phyloP scores from a whole-genome alignment of 2,113 vertebrate genomes.

The Puffinus mauretanicus region DNA sequence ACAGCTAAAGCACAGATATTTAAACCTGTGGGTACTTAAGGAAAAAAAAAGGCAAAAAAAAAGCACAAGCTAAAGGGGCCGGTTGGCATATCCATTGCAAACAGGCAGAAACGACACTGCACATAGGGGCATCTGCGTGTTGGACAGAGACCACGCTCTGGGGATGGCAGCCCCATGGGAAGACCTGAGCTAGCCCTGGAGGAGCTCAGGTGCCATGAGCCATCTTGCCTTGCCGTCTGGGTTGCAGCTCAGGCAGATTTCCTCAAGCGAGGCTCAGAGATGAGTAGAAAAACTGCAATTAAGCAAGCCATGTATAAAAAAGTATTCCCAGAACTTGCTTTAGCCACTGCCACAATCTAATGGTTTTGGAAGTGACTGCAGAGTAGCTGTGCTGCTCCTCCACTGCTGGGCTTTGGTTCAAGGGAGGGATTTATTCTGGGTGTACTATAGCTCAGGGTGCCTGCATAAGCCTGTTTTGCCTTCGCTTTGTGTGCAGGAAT shows the following conservation, averaged over 20 bases:
- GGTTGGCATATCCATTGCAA: background rate
- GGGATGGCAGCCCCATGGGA: background rate
- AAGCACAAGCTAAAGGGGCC: background rate
- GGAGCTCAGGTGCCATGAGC: background rate
- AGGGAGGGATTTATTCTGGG: background rate
- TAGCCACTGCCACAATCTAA: background rate
- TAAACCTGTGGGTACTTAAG: background rate
- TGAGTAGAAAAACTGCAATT: background rate
- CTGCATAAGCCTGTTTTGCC: background rate
- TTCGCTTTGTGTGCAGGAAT: background rate
- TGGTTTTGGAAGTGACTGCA: background rate
- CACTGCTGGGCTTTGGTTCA: background rate
- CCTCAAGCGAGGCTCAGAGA: background rate
- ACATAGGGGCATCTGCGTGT: rapidly evolving
- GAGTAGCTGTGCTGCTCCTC: background rate
- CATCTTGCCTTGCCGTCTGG: background rate
- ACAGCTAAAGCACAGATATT: background rate
- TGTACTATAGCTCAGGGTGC: background rate
- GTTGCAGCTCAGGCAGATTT: background rate
- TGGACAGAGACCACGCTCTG: background rate
- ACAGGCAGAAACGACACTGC: background rate
- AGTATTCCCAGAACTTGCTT: background rate
- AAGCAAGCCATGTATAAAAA: background rate
- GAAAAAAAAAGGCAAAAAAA: background rate
- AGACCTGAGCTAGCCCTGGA: background rate